A percentile compares a stretch with the other conserved stretches of the same genome.
Conservation (phyloP, 2,888 invertebrate genomes). For the Calliopum simillimum region DNA sequence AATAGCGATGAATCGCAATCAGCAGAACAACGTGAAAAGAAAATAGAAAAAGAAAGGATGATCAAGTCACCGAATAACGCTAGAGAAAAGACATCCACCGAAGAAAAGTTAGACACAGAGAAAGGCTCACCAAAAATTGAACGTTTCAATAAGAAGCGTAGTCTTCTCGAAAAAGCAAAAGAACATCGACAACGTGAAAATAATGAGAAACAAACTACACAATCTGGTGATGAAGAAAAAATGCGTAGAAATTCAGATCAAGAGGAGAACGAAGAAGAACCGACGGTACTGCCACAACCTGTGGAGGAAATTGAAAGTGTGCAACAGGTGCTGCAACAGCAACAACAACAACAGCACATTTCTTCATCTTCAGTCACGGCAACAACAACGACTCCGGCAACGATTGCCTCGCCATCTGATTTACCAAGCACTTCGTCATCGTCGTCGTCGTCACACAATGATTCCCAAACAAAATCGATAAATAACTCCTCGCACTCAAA, state of each 20-base stretch:
- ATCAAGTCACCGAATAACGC: background rate
- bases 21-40: conserved; percentile 22
- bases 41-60: conserved; percentile 22
- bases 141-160: conserved; percentile 38
- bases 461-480: conserved; percentile 27
- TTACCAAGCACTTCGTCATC: conserved; percentile 6
- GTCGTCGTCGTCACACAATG: conserved; percentile 31
- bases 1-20: conserved; percentile 43
- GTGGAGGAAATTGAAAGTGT: conserved; percentile 60
- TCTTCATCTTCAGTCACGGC: conserved; percentile 24
- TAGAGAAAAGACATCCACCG: conserved; percentile 5
- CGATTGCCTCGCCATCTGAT: conserved; percentile 25
- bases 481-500: conserved; percentile 49
- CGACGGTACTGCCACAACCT: conserved; percentile 50
- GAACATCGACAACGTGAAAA: conserved; percentile 29
- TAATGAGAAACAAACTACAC: background rate
- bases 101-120: conserved; percentile 6
- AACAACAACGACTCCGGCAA: conserved; percentile 8
- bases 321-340: conserved; percentile 40
- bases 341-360: conserved; percentile 27
- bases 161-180: conserved; percentile 26
- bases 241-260: conserved; percentile 8
- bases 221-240: conserved; percentile 28
- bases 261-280: conserved; percentile 13
- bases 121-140: conserved; percentile 37